Base-by-base conservation (phyloP, 2,113 vertebrate species). In the Datnioides undecimradiatus region DNA sequence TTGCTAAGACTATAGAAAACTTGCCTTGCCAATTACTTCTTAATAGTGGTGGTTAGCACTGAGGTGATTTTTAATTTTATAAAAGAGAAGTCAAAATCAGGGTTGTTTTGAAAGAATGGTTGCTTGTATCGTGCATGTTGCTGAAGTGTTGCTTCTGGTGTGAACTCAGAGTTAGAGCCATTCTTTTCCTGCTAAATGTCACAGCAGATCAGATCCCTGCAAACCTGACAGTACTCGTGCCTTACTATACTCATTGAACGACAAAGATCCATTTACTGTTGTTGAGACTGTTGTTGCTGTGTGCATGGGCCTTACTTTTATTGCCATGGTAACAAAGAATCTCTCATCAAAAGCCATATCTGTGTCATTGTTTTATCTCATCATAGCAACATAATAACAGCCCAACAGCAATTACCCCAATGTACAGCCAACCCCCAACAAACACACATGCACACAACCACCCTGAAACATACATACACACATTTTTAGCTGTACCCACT, bases 271-370 rank as follows among this genome's bases (percentile, higher is more conserved):
- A 54, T 62, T 54, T 52, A 67, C 51, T 81, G 55, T 21, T 63
- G 23, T 21, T 63, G 23, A 70, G 38, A 65, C 40, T 27, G 14
- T 60, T 62, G 21, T 17, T 73, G 34, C 38, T 64, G 21, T 38
- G 41, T 63, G 14, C 16, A 45, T 41, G 31, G 48, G 29, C 17
- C 46, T 68, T 36, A 70, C 34, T 78, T 72, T 72, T 23, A 88
- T 82, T 84, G 8, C 69, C 73, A 88, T 81, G 60, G 86, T 85
- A 82, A 86, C 80, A 58, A 73, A 72, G 13, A 59, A 46, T 73
- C 31, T 82, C 46, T 43, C 41, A 55, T 59, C 40, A 58, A 69
- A 80, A 78, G 54, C 38, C 46, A 23, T 23, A 40, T 74, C 60
- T 83, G 27, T 57, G 75, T 73, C 19, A n/a, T 13, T 45, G 36